Percentiles rank a stretch among this genome's conserved stretches.
These are phyloP conservation scores for Rissa tridactyla DNA, from an alignment of 2,113 vertebrate genomes.

Conservation along the genomic window DNA sequence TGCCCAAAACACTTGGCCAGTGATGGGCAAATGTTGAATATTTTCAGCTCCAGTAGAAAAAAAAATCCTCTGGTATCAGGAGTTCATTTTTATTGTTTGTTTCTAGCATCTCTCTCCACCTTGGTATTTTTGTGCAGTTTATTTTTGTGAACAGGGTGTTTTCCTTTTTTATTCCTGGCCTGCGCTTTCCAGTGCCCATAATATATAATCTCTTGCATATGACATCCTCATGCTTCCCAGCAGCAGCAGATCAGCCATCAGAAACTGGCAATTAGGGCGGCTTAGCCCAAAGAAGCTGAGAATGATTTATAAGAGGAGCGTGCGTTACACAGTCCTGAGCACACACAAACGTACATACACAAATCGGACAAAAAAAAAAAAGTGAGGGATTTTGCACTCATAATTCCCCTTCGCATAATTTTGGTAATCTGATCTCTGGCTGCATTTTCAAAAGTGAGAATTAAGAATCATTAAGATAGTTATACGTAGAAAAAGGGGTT, in stretches of 20 bases:
- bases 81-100: background rate
- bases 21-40: background rate
- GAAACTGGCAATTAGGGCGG: background rate
- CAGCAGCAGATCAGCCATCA: background rate
- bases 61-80: background rate
- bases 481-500: background rate
- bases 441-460: background rate
- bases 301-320: background rate
- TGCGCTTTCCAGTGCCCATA: background rate
- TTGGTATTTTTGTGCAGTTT: background rate
- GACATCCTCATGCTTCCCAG: background rate
- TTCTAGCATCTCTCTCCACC: background rate
- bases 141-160: background rate
- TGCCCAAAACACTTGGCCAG: background rate
- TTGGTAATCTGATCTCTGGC: background rate
- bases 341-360: background rate
- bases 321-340: background rate
- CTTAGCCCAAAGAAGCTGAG: background rate
- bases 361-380: background rate
- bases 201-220: background rate
- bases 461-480: background rate
- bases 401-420: background rate
- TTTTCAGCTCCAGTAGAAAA: background rate
- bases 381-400: background rate
- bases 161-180: background rate